A percentile compares a stretch with the other conserved stretches of the same genome.
Conservation (phyloP, 2,888 invertebrate species). For the Perdita meconis region DNA sequence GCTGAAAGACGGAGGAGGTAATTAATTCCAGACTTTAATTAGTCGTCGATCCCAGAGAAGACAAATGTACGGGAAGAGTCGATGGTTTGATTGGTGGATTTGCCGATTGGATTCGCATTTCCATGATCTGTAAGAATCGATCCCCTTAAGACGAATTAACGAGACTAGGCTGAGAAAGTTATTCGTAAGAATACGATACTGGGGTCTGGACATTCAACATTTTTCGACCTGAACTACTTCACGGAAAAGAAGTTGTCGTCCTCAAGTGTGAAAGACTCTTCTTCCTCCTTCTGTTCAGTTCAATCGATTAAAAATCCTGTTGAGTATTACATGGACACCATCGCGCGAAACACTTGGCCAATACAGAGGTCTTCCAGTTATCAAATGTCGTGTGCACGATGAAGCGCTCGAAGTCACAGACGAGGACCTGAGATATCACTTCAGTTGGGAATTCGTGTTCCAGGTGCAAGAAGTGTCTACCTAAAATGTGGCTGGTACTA, state of each 20-base stretch:
- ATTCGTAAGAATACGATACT: slow-evolving; percentile 22
- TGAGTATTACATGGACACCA: too few species aligned
- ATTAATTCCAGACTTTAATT: slow-evolving; percentile 71
- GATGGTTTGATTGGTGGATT: slow-evolving; percentile 22
- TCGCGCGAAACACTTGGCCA: too few species aligned
- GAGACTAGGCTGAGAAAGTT: slow-evolving; percentile 34
- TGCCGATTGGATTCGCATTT: slow-evolving; percentile 45
- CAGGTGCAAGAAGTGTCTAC: slow-evolving; percentile 75
- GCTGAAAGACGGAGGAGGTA: slow-evolving; percentile 43
- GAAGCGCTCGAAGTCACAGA: slow-evolving; percentile 69
- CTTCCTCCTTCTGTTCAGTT: too few species aligned
- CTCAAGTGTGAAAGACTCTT: too few species aligned
- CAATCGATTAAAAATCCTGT: slow-evolving; percentile 5
- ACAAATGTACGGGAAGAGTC: slow-evolving; percentile 26
- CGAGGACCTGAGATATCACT: slow-evolving; percentile 68
- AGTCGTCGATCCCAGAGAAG: slow-evolving; percentile 35
- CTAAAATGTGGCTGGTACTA: slow-evolving; percentile 79
- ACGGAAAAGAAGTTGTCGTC: too few species aligned
- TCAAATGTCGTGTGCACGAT: slow-evolving; percentile 74
- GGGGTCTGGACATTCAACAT: background rate
- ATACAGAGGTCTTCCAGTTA: slow-evolving; percentile 7
- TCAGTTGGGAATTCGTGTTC: slow-evolving; percentile 73
- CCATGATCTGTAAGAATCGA: slow-evolving; percentile 30
- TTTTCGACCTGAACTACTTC: too few species aligned
- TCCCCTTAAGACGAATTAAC: slow-evolving; percentile 33